A percentile compares a stretch with the other conserved stretches of the same genome.
These are phyloP conservation scores for Okamejei kenojei DNA, from an alignment of 2,797 vertebrate species.

Conservation along the genomic window DNA sequence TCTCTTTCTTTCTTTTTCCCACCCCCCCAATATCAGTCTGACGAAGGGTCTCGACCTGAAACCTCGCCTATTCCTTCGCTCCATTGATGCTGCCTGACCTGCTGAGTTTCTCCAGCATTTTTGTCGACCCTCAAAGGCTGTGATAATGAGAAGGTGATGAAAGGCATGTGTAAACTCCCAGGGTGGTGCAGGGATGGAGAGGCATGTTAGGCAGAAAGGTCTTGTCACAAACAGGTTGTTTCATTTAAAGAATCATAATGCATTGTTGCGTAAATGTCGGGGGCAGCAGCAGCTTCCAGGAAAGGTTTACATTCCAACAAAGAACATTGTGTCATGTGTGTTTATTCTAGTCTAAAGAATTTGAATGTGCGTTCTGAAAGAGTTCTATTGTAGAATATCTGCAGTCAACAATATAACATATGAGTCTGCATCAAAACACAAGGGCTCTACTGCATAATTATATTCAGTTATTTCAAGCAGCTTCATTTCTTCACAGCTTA, in stretches of 20 bases:
- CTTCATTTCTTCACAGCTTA: slow-evolving; percentile 5
- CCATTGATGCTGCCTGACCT: too few species aligned
- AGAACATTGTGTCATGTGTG: not conserved
- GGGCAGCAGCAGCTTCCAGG: not conserved
- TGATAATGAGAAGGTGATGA: not conserved
- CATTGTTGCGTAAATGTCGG: not conserved
- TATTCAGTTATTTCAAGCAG: slow-evolving; percentile 22
- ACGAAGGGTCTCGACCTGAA: too few species aligned
- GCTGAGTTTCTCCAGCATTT: too few species aligned
- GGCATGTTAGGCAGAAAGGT: not conserved
- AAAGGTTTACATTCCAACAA: not conserved
- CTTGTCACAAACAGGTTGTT: not conserved
- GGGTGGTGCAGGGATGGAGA: not conserved
- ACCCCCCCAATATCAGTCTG: too few species aligned
- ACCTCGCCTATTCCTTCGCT: too few species aligned
- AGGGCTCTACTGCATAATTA: not conserved
- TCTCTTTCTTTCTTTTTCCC: too few species aligned
- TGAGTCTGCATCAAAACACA: not conserved
- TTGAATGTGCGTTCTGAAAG: not conserved
- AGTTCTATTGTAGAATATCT: not conserved
- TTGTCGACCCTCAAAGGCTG: too few species aligned
- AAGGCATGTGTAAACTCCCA: not conserved
- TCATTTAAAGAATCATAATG: not conserved
- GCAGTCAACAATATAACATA: not conserved
- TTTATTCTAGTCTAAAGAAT: not conserved